Evolutionary conservation across 2,113 vertebrate species (phyloP).

Genomic region (Chaenogobius annularis): DNA sequence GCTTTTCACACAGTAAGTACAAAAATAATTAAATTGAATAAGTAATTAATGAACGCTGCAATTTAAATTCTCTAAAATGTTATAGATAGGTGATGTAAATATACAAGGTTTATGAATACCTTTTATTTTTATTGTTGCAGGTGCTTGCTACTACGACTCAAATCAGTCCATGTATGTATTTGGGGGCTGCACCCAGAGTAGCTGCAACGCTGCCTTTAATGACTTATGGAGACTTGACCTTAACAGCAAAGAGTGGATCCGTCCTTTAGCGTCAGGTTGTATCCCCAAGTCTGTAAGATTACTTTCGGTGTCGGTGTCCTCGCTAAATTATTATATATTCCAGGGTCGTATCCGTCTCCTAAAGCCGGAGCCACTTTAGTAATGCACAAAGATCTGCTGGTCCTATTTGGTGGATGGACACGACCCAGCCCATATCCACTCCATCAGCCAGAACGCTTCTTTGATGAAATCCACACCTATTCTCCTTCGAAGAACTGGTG

Average conservation of each 20-base stretch:
- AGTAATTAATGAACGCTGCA: not conserved
- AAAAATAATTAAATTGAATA: not conserved
- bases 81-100: not conserved
- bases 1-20: slow-evolving; percentile 97
- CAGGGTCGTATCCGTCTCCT: slow-evolving; percentile 97
- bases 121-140: slow-evolving; percentile 65
- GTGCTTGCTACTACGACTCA: slow-evolving; percentile 95
- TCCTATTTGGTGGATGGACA: slow-evolving; percentile 97
- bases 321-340: slow-evolving; percentile 11
- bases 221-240: slow-evolving; percentile 98
- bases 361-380: slow-evolving; percentile 97
- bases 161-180: slow-evolving; percentile 99
- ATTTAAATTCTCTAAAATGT: not conserved
- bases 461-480: slow-evolving; percentile 98
- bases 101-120: not conserved
- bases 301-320: not conserved
- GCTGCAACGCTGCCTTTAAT: slow-evolving; percentile 97
- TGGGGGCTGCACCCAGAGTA: slow-evolving; percentile 97
- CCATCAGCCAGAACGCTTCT: slow-evolving; percentile 97
- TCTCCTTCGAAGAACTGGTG: slow-evolving; percentile 99
- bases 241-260: slow-evolving; percentile 99
- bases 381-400: slow-evolving; percentile 93
- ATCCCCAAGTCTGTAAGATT: not conserved
- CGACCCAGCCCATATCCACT: slow-evolving; percentile 96
- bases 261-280: slow-evolving; percentile 94